Evolutionary conservation across 30 jellyfish, hydroid and myxozoan species (phyloP).

Genomic region (Morbakka virulenta): DNA sequence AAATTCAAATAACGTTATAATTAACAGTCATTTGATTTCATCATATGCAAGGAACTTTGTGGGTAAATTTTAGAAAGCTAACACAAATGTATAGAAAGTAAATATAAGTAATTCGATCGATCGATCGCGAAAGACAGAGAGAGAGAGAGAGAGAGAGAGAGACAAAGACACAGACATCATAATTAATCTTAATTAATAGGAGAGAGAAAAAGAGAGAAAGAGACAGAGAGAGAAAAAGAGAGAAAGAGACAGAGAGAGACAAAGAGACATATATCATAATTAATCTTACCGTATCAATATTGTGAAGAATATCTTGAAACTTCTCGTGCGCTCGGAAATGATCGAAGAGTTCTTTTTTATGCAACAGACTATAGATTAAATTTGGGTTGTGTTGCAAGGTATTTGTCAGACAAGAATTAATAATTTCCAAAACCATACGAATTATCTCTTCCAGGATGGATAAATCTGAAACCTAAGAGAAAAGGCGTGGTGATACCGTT

Average conservation of each 20-base stretch:
- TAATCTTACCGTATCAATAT: conserved; percentile 79
- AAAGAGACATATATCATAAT: background rate
- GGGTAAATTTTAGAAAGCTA: no score
- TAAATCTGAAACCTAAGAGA: conserved; percentile 70
- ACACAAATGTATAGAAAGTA: no score
- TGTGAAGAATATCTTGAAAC: conserved; percentile 58
- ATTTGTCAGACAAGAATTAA: conserved; percentile 65
- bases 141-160: no score
- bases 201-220: background rate
- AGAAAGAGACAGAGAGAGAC: background rate
- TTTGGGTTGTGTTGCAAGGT: conserved; percentile 59
- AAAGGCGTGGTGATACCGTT: conserved; percentile 42
- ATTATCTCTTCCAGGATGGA: conserved; percentile 82
- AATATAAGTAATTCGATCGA: no score
- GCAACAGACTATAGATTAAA: conserved; percentile 65
- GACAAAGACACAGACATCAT: no score
- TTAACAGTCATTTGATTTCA: no score
- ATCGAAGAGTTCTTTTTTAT: conserved; percentile 73
- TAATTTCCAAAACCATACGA: conserved; percentile 78
- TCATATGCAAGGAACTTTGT: no score
- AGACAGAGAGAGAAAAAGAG: background rate
- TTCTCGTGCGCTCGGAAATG: conserved; percentile 39
- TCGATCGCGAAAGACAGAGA: no score
- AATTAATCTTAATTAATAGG: background rate
- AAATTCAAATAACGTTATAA: no score